Evolutionary conservation across 1,140 invertebrate species (phyloP).

Genomic region (Bombus huntii): DNA sequence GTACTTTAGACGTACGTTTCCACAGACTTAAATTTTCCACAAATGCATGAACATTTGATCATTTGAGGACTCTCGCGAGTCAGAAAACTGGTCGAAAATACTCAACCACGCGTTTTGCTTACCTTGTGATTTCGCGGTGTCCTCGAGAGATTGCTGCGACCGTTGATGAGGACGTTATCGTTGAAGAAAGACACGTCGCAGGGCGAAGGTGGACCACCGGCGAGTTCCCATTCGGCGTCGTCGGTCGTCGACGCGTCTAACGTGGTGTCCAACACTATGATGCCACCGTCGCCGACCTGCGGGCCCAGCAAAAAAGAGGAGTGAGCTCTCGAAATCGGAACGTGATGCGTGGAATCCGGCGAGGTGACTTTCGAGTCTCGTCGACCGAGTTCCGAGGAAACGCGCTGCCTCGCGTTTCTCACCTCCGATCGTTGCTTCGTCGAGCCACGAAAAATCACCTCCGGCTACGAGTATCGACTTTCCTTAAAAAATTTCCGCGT

Average conservation of each 20-base stretch:
- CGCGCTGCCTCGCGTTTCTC: neutral
- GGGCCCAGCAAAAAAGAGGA: conserved; percentile 52
- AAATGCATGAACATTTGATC: neutral
- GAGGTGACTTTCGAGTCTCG: conserved; percentile 23
- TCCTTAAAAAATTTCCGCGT: no score
- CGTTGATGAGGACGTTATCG: conserved; percentile 94
- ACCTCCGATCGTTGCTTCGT: neutral
- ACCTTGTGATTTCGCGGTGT: conserved; percentile 86
- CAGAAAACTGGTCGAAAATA: neutral
- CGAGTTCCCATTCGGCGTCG: conserved; percentile 85
- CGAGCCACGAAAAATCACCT: neutral
- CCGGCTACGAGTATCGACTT: neutral
- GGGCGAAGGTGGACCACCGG: conserved; percentile 88
- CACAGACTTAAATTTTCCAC: no score
- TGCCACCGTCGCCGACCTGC: conserved; percentile 88
- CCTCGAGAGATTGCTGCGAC: conserved; percentile 89
- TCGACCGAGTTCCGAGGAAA: conserved; percentile 35
- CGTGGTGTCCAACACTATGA: conserved; percentile 84
- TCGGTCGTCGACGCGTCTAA: conserved; percentile 87
- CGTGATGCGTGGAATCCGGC: conserved; percentile 25
- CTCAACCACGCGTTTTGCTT: conserved; percentile 32
- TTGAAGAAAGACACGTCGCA: conserved; percentile 93
- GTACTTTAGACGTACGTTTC: neutral
- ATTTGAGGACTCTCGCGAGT: neutral
- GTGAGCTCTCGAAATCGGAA: conserved; percentile 15